Evolutionary conservation across 2,888 invertebrate species (phyloP), one percentile per base, ranked within the genome.

Genomic region (Cyrtodaria siliqua): DNA sequence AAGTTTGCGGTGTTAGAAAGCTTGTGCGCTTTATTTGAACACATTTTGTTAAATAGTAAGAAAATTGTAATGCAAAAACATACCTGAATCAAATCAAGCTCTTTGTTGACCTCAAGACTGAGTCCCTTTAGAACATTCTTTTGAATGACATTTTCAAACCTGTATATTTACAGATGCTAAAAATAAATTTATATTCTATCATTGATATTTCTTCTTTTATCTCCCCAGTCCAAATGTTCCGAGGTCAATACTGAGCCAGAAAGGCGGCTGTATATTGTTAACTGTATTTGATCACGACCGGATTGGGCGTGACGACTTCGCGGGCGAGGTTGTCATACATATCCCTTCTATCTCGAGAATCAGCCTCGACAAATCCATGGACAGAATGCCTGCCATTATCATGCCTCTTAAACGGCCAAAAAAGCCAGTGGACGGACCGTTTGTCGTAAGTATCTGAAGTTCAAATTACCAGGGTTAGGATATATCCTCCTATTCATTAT

Each of bases 291-390:
- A 92, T 69, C 82, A 87, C 57, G 90, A 90, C 64, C 71, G 77
- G 27, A 78, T 92, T 16, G 84, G 85, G 2, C 68, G 83, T 18
- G 89, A 91, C 62, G 91, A 91, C 74, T 90, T 90, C 77, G 89
- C 90, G 6, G 92, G 92, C 1, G 92, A 92, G 76, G 81, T 90
- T 2, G 57, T 89, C 8, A 44, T 91, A 8, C 83, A 85, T 26
- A 71, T 92, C 49, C 78, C 82, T 4, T 71, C 83, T 8, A 71
- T 90, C 9, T 62, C 69, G 2, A 76, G 76, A n/a, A 83, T 91
- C 26, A 57, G 57, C 6, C 70, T 83, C 50, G 69, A 83, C 20
- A 77, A 84, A 56, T 82, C 82, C 2, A 82, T 90, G 20, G 90
- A 91, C 24, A 82, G 74, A 24, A 78, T 86, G 53, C 88, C 89